Evolutionary conservation across 2,888 invertebrate species (phyloP).

Genomic region (Dolichopus griseipennis): DNA sequence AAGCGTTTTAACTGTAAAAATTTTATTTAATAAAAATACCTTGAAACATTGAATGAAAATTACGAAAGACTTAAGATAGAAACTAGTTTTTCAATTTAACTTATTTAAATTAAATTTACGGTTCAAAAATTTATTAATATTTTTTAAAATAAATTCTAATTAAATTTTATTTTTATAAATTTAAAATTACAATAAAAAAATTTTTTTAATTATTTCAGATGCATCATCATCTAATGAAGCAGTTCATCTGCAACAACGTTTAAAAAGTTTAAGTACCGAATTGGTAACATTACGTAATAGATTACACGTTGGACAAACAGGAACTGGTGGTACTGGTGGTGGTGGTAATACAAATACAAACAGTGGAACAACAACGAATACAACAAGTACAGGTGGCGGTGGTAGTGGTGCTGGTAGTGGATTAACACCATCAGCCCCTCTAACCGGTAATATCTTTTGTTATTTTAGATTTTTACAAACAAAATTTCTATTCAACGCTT

Average conservation of each 20-base stretch:
- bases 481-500: too few species aligned
- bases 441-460: too few species aligned
- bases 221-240: constrained; percentile 91
- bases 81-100: too few species aligned
- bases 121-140: background rate
- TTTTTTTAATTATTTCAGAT: constrained; percentile 50
- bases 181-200: constrained; percentile 4
- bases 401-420: too few species aligned
- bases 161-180: background rate
- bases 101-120: too few species aligned
- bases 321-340: constrained; percentile 33
- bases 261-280: constrained; percentile 84
- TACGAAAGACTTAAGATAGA: too few species aligned
- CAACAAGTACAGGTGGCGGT: background rate
- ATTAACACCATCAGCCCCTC: too few species aligned
- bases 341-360: background rate
- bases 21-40: too few species aligned
- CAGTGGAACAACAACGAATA: background rate
- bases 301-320: constrained; percentile 64
- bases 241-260: constrained; percentile 82
- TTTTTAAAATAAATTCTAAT: background rate
- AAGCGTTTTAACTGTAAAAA: too few species aligned
- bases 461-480: too few species aligned
- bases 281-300: constrained; percentile 84
- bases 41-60: too few species aligned